phyloP scores from a whole-genome alignment of 1,140 invertebrate species.

The Drosophila bocki region DNA sequence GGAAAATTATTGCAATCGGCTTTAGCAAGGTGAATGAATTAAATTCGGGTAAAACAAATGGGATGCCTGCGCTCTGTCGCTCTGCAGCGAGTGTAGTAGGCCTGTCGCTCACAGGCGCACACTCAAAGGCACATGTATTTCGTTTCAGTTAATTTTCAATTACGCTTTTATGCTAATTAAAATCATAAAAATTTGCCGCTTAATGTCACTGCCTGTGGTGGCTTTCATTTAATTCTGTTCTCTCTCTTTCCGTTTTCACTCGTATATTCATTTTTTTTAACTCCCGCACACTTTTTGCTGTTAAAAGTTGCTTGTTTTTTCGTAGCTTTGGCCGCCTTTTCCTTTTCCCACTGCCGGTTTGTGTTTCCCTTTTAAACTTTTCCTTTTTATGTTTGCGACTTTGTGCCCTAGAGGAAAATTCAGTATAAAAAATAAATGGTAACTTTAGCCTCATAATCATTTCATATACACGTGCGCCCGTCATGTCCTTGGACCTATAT shows the following conservation, averaged over 20 bases:
- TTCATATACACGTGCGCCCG: slow-evolving; percentile 38
- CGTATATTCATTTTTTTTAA: slow-evolving; percentile 13
- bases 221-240: slow-evolving; percentile 43
- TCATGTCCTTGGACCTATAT: slow-evolving; percentile 22
- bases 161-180: slow-evolving; percentile 82
- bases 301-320: slow-evolving; percentile 52
- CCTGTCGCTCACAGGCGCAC: slow-evolving; percentile 4
- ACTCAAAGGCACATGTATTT: slow-evolving; percentile 56
- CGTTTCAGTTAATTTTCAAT: slow-evolving; percentile 81
- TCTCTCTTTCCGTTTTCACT: slow-evolving; percentile 24
- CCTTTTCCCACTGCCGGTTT: slow-evolving; percentile 42
- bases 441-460: slow-evolving; percentile 50
- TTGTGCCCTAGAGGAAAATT: slow-evolving; percentile 47
- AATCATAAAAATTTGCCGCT: slow-evolving; percentile 66
- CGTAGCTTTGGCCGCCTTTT: slow-evolving; percentile 41
- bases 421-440: slow-evolving; percentile 36
- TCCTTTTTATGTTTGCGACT: slow-evolving; percentile 48
- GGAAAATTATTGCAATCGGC: slow-evolving; percentile 38
- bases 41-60: slow-evolving; percentile 34
- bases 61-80: neutral
- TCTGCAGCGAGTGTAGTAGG: slow-evolving; percentile 4
- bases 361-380: slow-evolving; percentile 57
- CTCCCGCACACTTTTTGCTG: slow-evolving; percentile 16
- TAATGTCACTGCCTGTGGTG: slow-evolving; percentile 57
- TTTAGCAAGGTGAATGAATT: slow-evolving; percentile 40